Conservation (phyloP, 2,113 vertebrate genomes). For the Brachirus orientalis region DNA sequence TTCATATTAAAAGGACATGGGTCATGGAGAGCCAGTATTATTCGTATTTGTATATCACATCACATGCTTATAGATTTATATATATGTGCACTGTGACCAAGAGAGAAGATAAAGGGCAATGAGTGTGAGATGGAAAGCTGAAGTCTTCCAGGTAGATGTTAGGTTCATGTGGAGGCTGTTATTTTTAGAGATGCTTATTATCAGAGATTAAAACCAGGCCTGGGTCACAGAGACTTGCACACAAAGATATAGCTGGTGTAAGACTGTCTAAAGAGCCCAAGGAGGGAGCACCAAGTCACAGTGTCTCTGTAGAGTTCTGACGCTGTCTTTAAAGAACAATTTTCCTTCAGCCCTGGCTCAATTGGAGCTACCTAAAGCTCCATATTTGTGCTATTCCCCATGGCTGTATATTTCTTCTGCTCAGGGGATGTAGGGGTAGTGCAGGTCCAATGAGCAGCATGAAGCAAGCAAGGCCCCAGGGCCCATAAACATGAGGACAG, state of each 20-base stretch:
- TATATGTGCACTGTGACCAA: too few species aligned
- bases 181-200: conserved; percentile 6
- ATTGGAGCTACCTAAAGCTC: conserved; percentile 22
- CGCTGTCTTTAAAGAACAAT: conserved; percentile 5
- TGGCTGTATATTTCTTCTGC: conserved; percentile 38
- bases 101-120: background rate
- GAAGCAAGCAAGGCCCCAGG: conserved; percentile 51
- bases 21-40: too few species aligned
- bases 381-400: conserved; percentile 10
- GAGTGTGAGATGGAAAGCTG: too few species aligned
- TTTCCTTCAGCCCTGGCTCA: conserved; percentile 25
- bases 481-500: conserved; percentile 47
- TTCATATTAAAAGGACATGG: too few species aligned
- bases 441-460: conserved; percentile 38
- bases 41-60: too few species aligned
- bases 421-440: conserved; percentile 3
- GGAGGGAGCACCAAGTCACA: background rate
- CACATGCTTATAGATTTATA: too few species aligned
- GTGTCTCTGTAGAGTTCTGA: conserved; percentile 6
- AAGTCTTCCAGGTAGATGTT: background rate
- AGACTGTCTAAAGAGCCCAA: conserved; percentile 14
- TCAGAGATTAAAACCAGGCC: conserved; percentile 6
- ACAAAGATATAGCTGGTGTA: conserved; percentile 8
- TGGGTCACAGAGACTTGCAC: background rate
- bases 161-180: conserved; percentile 14